Percentiles rank a stretch among this genome's conserved stretches.
Evolutionary conservation across 2,888 invertebrate species (phyloP).

Genomic region (Podotricha telesiphe): DNA sequence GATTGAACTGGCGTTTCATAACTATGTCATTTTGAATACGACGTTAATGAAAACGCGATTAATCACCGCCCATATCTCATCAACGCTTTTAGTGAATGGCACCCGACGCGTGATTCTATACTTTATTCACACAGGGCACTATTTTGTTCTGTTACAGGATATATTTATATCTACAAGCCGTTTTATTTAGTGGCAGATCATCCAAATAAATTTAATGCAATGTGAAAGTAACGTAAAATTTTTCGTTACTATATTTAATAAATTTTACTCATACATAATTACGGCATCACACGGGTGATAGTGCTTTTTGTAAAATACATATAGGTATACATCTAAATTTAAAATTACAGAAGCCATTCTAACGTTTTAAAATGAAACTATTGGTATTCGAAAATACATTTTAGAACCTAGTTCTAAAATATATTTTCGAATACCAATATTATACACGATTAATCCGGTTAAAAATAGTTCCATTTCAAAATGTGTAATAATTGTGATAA

Average conservation of each 20-base stretch:
- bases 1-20: constrained; percentile 81
- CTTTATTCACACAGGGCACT: constrained; percentile 52
- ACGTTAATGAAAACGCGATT: constrained; percentile 77
- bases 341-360: too few species aligned
- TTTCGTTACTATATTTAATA: not conserved
- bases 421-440: too few species aligned
- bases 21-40: constrained; percentile 81
- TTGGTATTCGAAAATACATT: too few species aligned
- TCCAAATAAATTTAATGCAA: not conserved
- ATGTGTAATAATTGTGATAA: too few species aligned
- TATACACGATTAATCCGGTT: too few species aligned
- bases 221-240: not conserved
- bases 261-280: not conserved
- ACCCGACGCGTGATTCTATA: constrained; percentile 63
- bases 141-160: constrained; percentile 49
- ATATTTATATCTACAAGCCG: not conserved
- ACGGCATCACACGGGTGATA: too few species aligned
- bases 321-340: too few species aligned
- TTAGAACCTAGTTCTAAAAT: too few species aligned
- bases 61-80: constrained; percentile 65
- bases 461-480: too few species aligned
- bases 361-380: too few species aligned
- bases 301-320: too few species aligned
- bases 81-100: constrained; percentile 63
- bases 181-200: not conserved